These are phyloP conservation scores for Panulirus ornatus DNA, from an alignment of 1,140 invertebrate species.

Conservation along the genomic window DNA sequence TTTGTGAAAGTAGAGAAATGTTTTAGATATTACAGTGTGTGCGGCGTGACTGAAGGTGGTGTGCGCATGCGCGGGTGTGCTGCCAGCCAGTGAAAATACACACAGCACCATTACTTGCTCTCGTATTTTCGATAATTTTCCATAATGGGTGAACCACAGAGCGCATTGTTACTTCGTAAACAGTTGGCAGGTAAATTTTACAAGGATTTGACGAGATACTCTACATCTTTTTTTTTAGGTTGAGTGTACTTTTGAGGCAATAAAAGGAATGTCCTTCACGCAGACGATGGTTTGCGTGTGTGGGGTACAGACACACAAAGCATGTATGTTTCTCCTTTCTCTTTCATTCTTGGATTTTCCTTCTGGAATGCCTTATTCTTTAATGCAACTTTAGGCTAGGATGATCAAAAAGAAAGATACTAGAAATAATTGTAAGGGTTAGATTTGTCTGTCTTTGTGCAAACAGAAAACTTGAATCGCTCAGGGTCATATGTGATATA, in stretches of 20 bases:
- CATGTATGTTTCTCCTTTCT: slow-evolving; percentile 36
- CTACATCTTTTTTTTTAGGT: not conserved
- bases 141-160: slow-evolving; percentile 66
- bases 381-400: too few species aligned
- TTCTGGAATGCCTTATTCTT: not conserved
- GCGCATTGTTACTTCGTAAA: slow-evolving; percentile 64
- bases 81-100: slow-evolving; percentile 62
- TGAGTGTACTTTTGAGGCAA: not conserved
- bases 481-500: slow-evolving; percentile 11
- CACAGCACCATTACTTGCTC: slow-evolving; percentile 56
- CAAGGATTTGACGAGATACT: not conserved
- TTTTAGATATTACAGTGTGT: too few species aligned
- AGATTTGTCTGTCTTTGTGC: not conserved
- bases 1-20: not conserved
- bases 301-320: slow-evolving; percentile 48
- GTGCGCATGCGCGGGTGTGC: slow-evolving; percentile 59
- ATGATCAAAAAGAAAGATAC: not conserved
- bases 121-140: slow-evolving; percentile 26
- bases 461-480: not conserved
- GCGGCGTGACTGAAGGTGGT: not conserved
- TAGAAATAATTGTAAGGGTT: not conserved
- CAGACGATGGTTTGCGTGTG: slow-evolving; percentile 67
- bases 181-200: slow-evolving; percentile 58
- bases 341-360: not conserved
- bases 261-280: slow-evolving; percentile 61